Evolutionary conservation across 1,140 invertebrate genomes (phyloP), one percentile per base, ranked within the genome.

Genomic region (Diuraphis noxia): DNA sequence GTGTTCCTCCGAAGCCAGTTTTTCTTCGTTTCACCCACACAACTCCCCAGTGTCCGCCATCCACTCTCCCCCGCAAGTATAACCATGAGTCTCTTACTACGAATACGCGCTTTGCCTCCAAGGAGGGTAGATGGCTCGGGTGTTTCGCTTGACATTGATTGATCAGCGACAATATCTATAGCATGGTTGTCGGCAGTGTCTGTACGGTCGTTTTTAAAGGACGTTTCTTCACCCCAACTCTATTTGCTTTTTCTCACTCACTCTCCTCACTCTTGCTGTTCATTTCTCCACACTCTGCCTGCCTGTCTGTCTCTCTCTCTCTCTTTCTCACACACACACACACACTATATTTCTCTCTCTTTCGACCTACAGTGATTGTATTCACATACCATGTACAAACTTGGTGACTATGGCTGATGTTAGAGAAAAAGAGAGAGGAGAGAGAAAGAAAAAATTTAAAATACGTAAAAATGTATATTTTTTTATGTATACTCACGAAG

Each of bases 121-220:
- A 46, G 86, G 25, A 56, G 17, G 49, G 87, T 88, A n/a, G 52
- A 56, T 41, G 36, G 79, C 72, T 81, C 72, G 88, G 88, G 77
- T 82, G 43, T 91, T 81, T 91, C 34, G 10, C 40, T 43, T 38
- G 89, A 91, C 89, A 36, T 79, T 91, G 89, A 91, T 91, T 91
- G 89, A 91, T 91, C 89, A 77, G 89, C 72, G 43, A 91, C 89
- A 82, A 82, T 82, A 81, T 91, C 43, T 41, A 91, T 34, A 36
- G 36, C n/a, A 30, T 9, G 41, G 72, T 49, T 72, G 63, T 46
- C 40, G 63, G 40, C n/a, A 46, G 88, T 36, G 7, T 77, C 34
- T 8, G 72, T 46, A 91, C 34, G 77, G 43, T 91, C 30, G 63
- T 82, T 91, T 82, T 63, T 40, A 34, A 77, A n/a, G n/a, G 41